Evolutionary conservation across 1,140 invertebrate genomes (phyloP).

Genomic region (Helicoverpa zea): DNA sequence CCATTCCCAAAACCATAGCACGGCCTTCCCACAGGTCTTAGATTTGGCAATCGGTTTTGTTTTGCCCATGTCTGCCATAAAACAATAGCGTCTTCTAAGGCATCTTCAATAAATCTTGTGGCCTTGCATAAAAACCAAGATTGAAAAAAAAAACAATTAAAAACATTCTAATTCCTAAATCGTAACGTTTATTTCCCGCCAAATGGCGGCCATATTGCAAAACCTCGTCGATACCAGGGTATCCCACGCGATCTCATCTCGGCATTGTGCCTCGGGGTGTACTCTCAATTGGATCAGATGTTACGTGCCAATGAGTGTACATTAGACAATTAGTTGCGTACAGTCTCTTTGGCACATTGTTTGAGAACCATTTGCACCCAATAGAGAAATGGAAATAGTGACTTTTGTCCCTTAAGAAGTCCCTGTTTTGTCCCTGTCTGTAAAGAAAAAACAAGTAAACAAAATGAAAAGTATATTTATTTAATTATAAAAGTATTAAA

Average conservation of each 20-base stretch:
- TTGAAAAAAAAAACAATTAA: constrained; percentile 1
- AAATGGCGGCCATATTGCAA: constrained; percentile 29
- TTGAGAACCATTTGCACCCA: too few species aligned
- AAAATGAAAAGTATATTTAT: too few species aligned
- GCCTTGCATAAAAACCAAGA: neutral
- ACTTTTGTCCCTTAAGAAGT: neutral
- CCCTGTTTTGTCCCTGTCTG: too few species aligned
- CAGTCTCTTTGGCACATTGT: neutral
- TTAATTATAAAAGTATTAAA: too few species aligned
- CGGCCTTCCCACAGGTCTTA: too few species aligned
- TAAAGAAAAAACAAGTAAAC: too few species aligned
- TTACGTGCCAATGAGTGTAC: neutral
- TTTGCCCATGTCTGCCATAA: neutral
- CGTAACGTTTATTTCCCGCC: constrained; percentile 17
- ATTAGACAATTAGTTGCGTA: neutral
- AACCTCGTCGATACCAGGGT: constrained; percentile 41
- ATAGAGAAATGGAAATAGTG: too few species aligned
- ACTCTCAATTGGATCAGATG: constrained; percentile 27
- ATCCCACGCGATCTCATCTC: constrained; percentile 73
- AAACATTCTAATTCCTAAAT: neutral
- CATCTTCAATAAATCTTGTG: too few species aligned
- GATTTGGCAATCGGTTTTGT: neutral
- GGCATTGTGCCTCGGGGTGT: constrained; percentile 55
- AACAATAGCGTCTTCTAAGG: neutral
- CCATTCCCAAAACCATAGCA: neutral